Percentiles rank a stretch among this genome's conserved stretches.
phyloP scores from a whole-genome alignment of 2,888 invertebrate genomes.

The Himalopsyche kuldschensis region DNA sequence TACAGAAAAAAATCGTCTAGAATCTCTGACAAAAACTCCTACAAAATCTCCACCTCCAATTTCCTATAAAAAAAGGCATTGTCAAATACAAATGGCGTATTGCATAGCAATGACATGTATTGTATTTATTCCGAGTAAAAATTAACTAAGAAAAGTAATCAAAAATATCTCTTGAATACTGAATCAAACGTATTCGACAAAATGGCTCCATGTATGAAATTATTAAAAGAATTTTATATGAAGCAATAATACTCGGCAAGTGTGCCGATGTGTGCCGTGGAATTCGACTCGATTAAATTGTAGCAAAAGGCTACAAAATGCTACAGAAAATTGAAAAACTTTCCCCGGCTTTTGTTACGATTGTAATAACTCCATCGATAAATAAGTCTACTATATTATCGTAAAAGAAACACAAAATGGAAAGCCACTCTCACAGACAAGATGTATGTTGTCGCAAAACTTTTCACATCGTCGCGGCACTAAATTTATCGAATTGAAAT shows the following conservation, averaged over 20 bases:
- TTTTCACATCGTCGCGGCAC: background rate
- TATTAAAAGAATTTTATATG: background rate
- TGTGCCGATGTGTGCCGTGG: background rate
- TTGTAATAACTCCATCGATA: background rate
- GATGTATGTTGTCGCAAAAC: background rate
- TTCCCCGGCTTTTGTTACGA: background rate
- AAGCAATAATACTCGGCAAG: no score
- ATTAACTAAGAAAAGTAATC: no score
- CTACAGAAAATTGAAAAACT: background rate
- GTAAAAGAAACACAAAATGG: background rate
- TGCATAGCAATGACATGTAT: no score
- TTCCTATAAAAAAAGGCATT: no score
- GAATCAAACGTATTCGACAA: no score
- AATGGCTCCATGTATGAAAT: no score
- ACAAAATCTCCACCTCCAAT: no score
- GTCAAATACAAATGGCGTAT: no score
- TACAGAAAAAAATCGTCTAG: no score
- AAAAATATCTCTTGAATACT: no score
- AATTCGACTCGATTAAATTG: background rate
- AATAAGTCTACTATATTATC: background rate
- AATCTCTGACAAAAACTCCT: no score
- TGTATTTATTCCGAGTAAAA: no score
- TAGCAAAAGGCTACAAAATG: background rate
- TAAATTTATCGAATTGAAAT: background rate
- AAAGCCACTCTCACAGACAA: background rate